Percentiles rank a stretch among this genome's conserved stretches.
Conservation (phyloP, 2,888 invertebrate genomes). For the Lasius fuliginosus region DNA sequence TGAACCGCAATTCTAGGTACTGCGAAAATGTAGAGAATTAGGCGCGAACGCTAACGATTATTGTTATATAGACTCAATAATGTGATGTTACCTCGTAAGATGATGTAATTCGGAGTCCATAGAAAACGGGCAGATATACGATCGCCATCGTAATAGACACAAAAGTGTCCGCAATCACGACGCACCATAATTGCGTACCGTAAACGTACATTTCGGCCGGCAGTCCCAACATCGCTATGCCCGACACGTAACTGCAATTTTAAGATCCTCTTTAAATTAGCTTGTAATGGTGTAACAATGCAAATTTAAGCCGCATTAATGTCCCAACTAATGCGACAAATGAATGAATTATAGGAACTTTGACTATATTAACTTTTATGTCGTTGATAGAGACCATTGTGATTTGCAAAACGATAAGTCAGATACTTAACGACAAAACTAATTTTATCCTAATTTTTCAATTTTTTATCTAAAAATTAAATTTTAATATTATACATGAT, state of each 20-base stretch:
- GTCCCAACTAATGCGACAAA: not conserved
- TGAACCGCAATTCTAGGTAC: conserved; percentile 91
- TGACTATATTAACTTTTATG: not conserved
- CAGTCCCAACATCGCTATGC: conserved; percentile 91
- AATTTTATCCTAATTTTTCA: not conserved
- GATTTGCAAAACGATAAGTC: not conserved
- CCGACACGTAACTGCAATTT: conserved; percentile 90
- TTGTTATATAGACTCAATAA: not conserved
- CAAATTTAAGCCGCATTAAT: conserved; percentile 29
- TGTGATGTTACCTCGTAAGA: conserved; percentile 90
- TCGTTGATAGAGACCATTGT: not conserved
- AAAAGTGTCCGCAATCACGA: conserved; percentile 89
- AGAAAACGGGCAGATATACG: conserved; percentile 92
- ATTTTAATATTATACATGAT: not conserved
- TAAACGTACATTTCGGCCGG: conserved; percentile 93
- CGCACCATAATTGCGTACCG: conserved; percentile 91
- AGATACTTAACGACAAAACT: not conserved
- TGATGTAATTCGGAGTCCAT: conserved; percentile 91
- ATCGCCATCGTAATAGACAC: conserved; percentile 90
- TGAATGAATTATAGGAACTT: not conserved
- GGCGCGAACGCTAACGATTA: not conserved
- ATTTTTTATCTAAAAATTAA: not conserved
- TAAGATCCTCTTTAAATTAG: not conserved
- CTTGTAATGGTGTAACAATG: not conserved
- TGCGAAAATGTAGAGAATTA: conserved; percentile 84